A percentile compares a stretch with the other conserved stretches of the same genome.
Evolutionary conservation across 2,888 invertebrate genomes (phyloP).

Genomic region (Rotaria socialis): DNA sequence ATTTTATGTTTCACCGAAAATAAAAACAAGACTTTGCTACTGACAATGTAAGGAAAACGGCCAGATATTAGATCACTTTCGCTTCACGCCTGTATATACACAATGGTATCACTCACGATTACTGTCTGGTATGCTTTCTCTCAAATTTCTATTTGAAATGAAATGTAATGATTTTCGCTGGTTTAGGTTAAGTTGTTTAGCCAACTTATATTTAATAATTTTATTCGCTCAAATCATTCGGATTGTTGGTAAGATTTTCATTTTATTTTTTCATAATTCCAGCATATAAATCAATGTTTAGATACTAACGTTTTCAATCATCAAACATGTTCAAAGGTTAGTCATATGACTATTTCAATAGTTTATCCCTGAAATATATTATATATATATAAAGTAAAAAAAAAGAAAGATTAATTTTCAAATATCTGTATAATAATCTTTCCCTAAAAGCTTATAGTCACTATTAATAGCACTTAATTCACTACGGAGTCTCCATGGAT

Average conservation of each 20-base stretch:
- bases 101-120: neutral
- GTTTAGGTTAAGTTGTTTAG: neutral
- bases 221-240: neutral
- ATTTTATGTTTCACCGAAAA: neutral
- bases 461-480: no score
- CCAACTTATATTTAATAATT: neutral
- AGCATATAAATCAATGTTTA: neutral
- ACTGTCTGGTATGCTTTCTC: neutral
- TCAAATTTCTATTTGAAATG: neutral
- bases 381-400: no score
- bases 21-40: neutral
- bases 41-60: neutral
- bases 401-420: no score
- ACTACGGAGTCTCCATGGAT: no score
- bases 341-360: neutral
- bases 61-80: neutral
- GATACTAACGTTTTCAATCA: neutral
- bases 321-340: neutral
- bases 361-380: no score
- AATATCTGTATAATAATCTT: no score
- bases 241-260: neutral
- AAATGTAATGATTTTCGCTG: neutral
- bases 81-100: neutral
- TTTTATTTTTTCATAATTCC: neutral
- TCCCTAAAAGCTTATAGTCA: no score